Conservation (phyloP, 2,888 invertebrate species). For the Morpho achilles region DNA sequence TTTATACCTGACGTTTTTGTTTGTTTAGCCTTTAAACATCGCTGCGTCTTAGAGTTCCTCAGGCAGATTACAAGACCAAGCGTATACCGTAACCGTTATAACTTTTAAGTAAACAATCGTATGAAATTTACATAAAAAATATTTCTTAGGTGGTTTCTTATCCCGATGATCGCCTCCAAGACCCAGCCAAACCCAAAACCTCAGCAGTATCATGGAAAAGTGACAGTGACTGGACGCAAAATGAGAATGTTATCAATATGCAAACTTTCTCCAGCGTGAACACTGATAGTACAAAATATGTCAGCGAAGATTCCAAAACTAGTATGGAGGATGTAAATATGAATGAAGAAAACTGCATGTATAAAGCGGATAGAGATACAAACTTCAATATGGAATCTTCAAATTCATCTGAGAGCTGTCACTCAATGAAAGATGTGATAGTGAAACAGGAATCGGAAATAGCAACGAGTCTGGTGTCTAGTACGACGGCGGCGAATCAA, state of each 20-base stretch:
- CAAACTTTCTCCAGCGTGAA: constrained; percentile 59
- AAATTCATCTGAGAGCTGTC: constrained; percentile 71
- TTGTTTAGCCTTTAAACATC: too few species aligned
- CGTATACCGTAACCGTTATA: too few species aligned
- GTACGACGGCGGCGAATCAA: constrained; percentile 46
- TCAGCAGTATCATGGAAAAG: constrained; percentile 68
- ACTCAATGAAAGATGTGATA: constrained; percentile 63
- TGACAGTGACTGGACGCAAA: constrained; percentile 61
- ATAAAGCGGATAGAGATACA: constrained; percentile 68
- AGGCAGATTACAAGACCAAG: too few species aligned
- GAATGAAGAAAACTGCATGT: constrained; percentile 71
- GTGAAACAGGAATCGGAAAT: constrained; percentile 58
- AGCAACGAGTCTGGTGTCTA: constrained; percentile 50
- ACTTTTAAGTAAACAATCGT: too few species aligned
- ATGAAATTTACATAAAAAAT: neutral
- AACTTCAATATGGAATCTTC: constrained; percentile 74
- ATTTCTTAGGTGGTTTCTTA: constrained; percentile 63
- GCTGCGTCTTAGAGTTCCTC: too few species aligned
- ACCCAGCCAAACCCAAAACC: constrained; percentile 69
- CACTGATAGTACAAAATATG: constrained; percentile 60
- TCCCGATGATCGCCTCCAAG: constrained; percentile 67
- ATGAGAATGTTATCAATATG: constrained; percentile 59
- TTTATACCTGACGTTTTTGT: too few species aligned
- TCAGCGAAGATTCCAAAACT: constrained; percentile 70
- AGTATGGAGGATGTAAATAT: constrained; percentile 69